Conservation (phyloP, 2,888 invertebrate species). For the Erebia aethiops region DNA sequence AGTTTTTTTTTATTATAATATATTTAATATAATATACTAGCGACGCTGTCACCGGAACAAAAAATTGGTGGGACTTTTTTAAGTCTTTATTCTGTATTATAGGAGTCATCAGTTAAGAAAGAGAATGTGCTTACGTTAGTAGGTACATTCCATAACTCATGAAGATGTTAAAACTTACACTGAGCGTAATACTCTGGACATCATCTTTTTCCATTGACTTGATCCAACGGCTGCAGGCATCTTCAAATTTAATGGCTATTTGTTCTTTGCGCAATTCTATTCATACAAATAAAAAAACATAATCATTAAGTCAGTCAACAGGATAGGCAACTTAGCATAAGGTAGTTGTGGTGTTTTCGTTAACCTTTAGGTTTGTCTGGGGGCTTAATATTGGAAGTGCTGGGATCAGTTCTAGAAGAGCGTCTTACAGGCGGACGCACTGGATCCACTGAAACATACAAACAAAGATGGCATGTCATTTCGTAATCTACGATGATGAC, state of each 20-base stretch:
- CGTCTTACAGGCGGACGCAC: conserved; percentile 31
- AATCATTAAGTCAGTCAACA: neutral
- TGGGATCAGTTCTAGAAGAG: conserved; percentile 44
- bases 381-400: conserved; percentile 53
- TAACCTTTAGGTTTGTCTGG: conserved; percentile 49
- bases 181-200: conserved; percentile 70
- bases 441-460: conserved; percentile 45
- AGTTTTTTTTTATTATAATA: too few species aligned
- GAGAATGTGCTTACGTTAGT: too few species aligned
- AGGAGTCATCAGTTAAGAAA: too few species aligned
- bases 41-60: too few species aligned
- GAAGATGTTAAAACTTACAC: conserved; percentile 51
- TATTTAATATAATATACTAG: too few species aligned
- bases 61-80: too few species aligned
- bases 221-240: conserved; percentile 79
- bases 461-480: neutral
- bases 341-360: neutral
- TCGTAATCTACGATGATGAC: neutral
- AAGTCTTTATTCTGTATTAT: too few species aligned
- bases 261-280: conserved; percentile 45
- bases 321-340: neutral
- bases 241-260: conserved; percentile 62
- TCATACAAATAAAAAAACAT: neutral
- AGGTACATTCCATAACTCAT: neutral
- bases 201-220: conserved; percentile 68